Base-by-base conservation (phyloP, 2,113 vertebrate species). In the Dipodomys spectabilis region DNA sequence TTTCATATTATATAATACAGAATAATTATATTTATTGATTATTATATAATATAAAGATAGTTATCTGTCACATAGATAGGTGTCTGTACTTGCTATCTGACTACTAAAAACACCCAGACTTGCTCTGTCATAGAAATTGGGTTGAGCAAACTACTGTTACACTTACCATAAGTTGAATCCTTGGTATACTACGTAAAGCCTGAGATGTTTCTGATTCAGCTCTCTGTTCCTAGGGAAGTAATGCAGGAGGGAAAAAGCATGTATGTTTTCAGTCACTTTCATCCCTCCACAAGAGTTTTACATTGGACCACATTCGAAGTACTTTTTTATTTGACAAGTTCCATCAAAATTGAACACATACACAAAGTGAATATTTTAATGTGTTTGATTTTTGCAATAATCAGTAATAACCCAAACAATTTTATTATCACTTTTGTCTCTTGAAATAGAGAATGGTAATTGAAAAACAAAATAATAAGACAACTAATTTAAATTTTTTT, bases 391-490 rank as follows among this genome's bases (percentile, higher is more conserved):
- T 39, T 86, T 83, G 78, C 60, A 19, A 23, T 73, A 73, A 18
- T 65, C 67, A 71, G 19, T 80, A 84, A 77, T n/a, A 65, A 71
- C 57, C 27, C 18, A 90, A 32, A 84, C 57, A 69, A 27, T 72
- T 81, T 80, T 25, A 32, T 53, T 30, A 6, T 80, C 10, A 71
- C 30, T 77, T 32, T 86, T 25, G 12, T 92, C 53, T 80, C 35
- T 57, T 57, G 79, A 85, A 49, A 44, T 30, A 74, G 30, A 32
- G 62, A 88, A 32, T 64, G n/a, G 16, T 82, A 77, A 69, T 74
- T 82, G 27, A 79, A 86, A 71, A 45, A 86, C 82, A 71, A 89
- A 87, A 49, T 67, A 81, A 32, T 74, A 57, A 86, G 53, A 57
- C 53, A 11, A 73, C 15, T 27, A 7, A 68, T 65, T 78, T 62